Percentiles rank a stretch among this genome's conserved stretches.
Conservation (phyloP, 2,888 invertebrate genomes). For the Ptilodon capucinus region DNA sequence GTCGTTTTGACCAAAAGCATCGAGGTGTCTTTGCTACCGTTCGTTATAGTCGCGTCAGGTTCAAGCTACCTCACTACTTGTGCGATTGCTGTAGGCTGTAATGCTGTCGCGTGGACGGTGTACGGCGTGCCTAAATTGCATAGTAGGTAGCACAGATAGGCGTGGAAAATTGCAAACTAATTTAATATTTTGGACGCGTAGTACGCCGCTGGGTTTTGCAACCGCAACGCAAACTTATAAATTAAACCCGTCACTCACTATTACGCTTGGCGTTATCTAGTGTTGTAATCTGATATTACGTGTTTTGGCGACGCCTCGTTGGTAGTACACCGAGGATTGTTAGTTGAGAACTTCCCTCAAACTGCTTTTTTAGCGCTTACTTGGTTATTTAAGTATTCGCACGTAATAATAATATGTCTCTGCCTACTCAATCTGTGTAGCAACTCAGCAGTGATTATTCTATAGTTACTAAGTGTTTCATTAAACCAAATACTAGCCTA, state of each 20-base stretch:
- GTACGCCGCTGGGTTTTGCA: conserved; percentile 38
- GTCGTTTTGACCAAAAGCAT: no score
- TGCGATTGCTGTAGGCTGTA: no score
- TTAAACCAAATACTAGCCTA: no score
- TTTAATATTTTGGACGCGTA: conserved; percentile 51
- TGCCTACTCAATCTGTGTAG: no score
- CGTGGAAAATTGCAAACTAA: conserved; percentile 39
- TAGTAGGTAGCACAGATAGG: conserved; percentile 19
- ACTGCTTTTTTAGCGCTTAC: no score
- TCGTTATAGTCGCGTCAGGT: not conserved
- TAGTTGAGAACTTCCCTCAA: no score
- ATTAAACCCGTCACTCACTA: conserved; percentile 27
- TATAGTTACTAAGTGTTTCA: no score
- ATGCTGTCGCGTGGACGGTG: not conserved
- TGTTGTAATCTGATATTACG: conserved; percentile 33
- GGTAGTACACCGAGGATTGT: no score
- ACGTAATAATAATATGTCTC: no score
- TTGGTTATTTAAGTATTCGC: no score
- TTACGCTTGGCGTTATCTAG: conserved; percentile 27
- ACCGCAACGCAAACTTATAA: conserved; percentile 30
- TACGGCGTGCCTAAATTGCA: conserved; percentile 13
- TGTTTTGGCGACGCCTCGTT: conserved; percentile 20
- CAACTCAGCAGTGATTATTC: no score
- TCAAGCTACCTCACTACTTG: not conserved
- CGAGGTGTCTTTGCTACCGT: no score